These are phyloP conservation scores for Pteronura brasiliensis DNA, from an alignment of 2,113 vertebrate species.

Conservation along the genomic window DNA sequence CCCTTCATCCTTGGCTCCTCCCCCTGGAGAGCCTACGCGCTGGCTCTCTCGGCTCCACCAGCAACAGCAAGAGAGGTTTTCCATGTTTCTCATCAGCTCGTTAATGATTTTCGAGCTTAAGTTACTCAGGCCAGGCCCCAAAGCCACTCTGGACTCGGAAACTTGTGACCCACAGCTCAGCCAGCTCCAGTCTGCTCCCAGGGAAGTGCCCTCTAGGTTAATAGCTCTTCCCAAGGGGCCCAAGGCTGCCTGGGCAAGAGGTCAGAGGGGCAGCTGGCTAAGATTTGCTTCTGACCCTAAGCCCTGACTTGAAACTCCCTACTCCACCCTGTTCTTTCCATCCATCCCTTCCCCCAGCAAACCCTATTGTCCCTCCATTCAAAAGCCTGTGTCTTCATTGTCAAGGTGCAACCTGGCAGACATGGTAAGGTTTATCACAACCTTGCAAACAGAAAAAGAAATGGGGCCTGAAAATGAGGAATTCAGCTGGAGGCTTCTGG, in stretches of 20 bases:
- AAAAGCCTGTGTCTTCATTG: neutral
- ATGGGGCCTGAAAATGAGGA: neutral
- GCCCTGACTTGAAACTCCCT: neutral
- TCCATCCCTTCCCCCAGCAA: neutral
- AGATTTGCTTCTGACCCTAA: neutral
- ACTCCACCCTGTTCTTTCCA: neutral
- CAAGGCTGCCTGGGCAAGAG: neutral
- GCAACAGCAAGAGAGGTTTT: slow-evolving; percentile 27
- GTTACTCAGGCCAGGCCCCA: neutral
- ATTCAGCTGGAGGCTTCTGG: neutral
- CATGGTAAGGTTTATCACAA: neutral
- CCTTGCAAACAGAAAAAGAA: neutral
- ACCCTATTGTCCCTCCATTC: neutral
- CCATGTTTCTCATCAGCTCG: neutral
- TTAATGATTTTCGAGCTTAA: slow-evolving; percentile 65
- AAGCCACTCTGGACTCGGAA: slow-evolving; percentile 51
- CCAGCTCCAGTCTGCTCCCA: neutral
- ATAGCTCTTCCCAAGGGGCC: neutral
- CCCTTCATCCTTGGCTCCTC: neutral
- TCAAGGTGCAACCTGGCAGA: neutral
- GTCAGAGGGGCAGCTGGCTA: neutral
- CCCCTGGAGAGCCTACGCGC: neutral
- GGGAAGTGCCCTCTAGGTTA: neutral
- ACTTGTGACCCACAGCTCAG: neutral
- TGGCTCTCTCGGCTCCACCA: neutral